Conservation (phyloP, 1,140 invertebrate genomes). For the Cotesia glomerata region DNA sequence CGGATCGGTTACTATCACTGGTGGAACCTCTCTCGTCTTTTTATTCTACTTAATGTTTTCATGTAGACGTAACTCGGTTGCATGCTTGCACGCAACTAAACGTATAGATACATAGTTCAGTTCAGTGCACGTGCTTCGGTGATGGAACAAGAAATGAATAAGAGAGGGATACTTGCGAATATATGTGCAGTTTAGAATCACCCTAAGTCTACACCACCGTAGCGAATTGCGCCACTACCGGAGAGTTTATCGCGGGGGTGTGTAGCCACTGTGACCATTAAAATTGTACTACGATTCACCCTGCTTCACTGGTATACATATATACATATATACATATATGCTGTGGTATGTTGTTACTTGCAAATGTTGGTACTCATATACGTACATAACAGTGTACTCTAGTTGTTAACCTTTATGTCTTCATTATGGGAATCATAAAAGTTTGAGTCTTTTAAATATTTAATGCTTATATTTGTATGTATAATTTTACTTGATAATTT, state of each 20-base stretch:
- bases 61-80: slow-evolving; percentile 24
- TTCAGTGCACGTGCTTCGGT: slow-evolving; percentile 6
- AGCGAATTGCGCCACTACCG: slow-evolving; percentile 53
- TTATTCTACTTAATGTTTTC: slow-evolving; percentile 21
- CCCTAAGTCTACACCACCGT: slow-evolving; percentile 44
- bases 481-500: too few species aligned
- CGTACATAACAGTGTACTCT: neutral
- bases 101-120: neutral
- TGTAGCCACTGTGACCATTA: slow-evolving; percentile 60
- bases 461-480: too few species aligned
- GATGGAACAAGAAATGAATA: too few species aligned
- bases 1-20: slow-evolving; percentile 44
- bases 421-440: too few species aligned
- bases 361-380: neutral
- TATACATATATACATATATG: neutral
- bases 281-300: slow-evolving; percentile 40
- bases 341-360: neutral
- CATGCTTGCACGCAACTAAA: slow-evolving; percentile 7
- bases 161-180: neutral
- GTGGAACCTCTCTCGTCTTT: slow-evolving; percentile 14
- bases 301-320: neutral
- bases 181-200: slow-evolving; percentile 27
- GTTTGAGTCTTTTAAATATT: too few species aligned
- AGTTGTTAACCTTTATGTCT: too few species aligned
- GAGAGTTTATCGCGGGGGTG: slow-evolving; percentile 57